Conservation (phyloP, 2,797 vertebrate species). For the Mus minutoides region DNA sequence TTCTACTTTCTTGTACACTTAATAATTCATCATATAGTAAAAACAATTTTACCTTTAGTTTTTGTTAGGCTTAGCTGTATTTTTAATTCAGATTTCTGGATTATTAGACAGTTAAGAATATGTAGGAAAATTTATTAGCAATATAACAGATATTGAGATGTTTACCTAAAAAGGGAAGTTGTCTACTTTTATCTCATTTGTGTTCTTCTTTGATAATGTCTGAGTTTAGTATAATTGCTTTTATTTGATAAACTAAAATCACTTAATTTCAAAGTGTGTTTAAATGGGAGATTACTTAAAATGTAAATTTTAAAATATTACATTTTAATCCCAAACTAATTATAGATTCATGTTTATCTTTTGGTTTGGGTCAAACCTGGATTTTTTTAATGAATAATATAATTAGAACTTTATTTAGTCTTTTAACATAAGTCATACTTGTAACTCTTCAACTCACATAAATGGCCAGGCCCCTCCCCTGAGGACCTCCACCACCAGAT, state of each 20-base stretch:
- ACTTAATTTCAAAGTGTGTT: conserved; percentile 1
- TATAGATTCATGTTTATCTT: conserved; percentile 36
- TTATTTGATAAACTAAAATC: conserved; percentile 43
- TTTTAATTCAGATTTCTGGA: conserved; percentile 52
- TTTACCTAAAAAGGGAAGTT: conserved; percentile 11
- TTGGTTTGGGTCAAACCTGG: background rate
- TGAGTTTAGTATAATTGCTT: conserved; percentile 29
- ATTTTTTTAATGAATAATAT: conserved; percentile 23
- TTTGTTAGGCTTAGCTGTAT: conserved; percentile 13
- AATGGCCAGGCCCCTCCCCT: background rate
- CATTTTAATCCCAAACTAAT: conserved; percentile 41
- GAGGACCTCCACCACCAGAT: background rate
- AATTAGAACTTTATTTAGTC: conserved; percentile 9
- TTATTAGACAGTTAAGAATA: conserved; percentile 20
- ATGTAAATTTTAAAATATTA: background rate
- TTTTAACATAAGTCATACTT: conserved; percentile 8
- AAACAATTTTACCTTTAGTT: conserved; percentile 56
- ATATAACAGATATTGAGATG: background rate
- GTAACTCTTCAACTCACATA: background rate
- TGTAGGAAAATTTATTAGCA: conserved; percentile 28
- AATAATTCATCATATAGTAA: conserved; percentile 12
- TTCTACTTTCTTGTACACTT: conserved; percentile 3
- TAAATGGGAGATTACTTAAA: conserved; percentile 37
- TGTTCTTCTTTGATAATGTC: background rate
- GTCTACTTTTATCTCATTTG: conserved; percentile 49